phyloP scores from a whole-genome alignment of 2,888 invertebrate species.

The Atrina japonica region DNA sequence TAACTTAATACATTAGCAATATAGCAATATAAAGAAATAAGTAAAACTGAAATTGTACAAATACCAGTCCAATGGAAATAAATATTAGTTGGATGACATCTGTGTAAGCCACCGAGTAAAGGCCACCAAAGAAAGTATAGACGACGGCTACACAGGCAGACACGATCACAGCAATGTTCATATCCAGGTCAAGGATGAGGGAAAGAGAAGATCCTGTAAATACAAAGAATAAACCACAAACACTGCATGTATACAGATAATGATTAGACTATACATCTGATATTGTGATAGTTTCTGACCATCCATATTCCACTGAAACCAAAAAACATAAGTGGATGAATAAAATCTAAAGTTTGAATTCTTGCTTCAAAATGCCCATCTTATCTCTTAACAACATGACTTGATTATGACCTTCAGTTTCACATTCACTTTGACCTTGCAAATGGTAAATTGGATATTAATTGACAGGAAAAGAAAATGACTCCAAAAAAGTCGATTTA shows the following conservation, averaged over 20 bases:
- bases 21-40: too few species aligned
- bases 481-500: too few species aligned
- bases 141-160: constrained; percentile 68
- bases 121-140: constrained; percentile 71
- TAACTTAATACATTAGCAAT: too few species aligned
- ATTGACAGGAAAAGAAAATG: too few species aligned
- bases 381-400: too few species aligned
- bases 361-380: too few species aligned
- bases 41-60: too few species aligned
- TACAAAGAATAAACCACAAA: neutral
- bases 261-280: neutral
- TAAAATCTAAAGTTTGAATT: too few species aligned
- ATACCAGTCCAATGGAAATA: constrained; percentile 66
- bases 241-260: neutral
- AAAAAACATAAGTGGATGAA: too few species aligned
- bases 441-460: too few species aligned
- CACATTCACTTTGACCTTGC: too few species aligned
- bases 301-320: neutral
- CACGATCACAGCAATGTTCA: constrained; percentile 59
- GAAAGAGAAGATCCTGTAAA: constrained; percentile 64
- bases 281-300: neutral
- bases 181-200: constrained; percentile 61
- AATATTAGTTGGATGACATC: constrained; percentile 67
- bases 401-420: too few species aligned
- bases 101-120: constrained; percentile 73